A percentile compares a stretch with the other conserved stretches of the same genome.
These are phyloP conservation scores for Tetramorium bicarinatum DNA, from an alignment of 2,888 invertebrate genomes.

Conservation along the genomic window DNA sequence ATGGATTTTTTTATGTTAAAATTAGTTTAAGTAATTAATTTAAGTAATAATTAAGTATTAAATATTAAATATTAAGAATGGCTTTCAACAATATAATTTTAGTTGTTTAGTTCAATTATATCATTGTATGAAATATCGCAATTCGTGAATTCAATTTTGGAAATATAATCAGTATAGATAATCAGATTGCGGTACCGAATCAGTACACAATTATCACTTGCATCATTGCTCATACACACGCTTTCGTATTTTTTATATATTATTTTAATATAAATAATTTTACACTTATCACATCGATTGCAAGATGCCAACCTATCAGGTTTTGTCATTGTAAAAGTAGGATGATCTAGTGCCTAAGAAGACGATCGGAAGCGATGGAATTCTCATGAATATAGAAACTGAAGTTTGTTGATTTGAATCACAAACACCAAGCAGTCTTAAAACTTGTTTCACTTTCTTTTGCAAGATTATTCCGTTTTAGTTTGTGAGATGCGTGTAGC, in stretches of 20 bases:
- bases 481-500: background rate
- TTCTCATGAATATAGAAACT: slow-evolving; percentile 21
- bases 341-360: slow-evolving; percentile 16
- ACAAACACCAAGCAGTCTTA: slow-evolving; percentile 47
- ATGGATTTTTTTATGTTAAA: slow-evolving; percentile 1
- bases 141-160: slow-evolving; percentile 5
- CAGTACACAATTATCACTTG: background rate
- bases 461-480: slow-evolving; percentile 8
- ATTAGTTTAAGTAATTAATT: too few species aligned
- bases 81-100: background rate
- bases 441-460: slow-evolving; percentile 16
- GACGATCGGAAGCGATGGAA: slow-evolving; percentile 33
- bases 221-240: background rate
- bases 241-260: slow-evolving; percentile 4
- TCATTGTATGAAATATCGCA: background rate
- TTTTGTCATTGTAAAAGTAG: slow-evolving; percentile 37
- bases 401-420: slow-evolving; percentile 39
- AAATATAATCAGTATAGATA: slow-evolving; percentile 2
- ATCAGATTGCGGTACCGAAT: background rate
- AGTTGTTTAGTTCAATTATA: background rate
- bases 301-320: slow-evolving; percentile 22
- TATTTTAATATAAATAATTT: slow-evolving; percentile 49
- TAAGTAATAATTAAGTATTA: slow-evolving; percentile 6
- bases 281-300: slow-evolving; percentile 45
- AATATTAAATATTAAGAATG: slow-evolving; percentile 5